Base-by-base conservation (phyloP, 2,888 invertebrate genomes). In the Listrodromus nycthemerus region DNA sequence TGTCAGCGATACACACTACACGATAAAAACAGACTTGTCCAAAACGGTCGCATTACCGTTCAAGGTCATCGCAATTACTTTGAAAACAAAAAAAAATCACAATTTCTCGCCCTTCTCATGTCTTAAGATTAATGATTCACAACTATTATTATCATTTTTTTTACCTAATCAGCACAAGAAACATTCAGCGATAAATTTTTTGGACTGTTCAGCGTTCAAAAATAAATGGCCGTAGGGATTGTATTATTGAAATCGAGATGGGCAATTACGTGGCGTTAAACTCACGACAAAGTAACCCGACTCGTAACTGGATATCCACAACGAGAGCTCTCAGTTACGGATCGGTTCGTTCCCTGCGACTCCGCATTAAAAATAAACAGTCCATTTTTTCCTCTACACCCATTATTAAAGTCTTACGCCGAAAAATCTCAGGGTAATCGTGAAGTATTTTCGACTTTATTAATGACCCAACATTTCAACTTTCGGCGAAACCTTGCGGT, bases 211-310 rank as follows among this genome's bases (percentile, higher is more conserved):
- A 13, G 13, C 10, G 41, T 41, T 13, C 0, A 41, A 41, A 41
- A 37, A 37, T 10, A 30, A 30, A 10, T 37, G 16, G 4, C 16
- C 52, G 33, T 19, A 8, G 69, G 50, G 50, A 21, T 3, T 70
- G 41, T 55, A 37, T 52, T 52, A 52, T 27, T 30, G 61, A 61
- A 73, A 73, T 45, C 45, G 61, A 73, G 10, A 8, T 58, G n/a
- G 27, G 45, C n/a, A 41, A 73, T 73, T 61, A 61, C 73, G 10
- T n/a, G 45, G 30, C 61, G 61, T 30, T 73, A 61, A 73, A 48
- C 30, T 4, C 45, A 30, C 27, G 45, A 48, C n/a, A 24, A 2
- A 58, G 73, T 21, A 73, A 73, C 19, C 6, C 13, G 61, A 73
- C 24, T n/a, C 30, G 24, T 24, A 55, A 55, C 24, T 21, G 10